Base-by-base conservation (phyloP, 2,888 invertebrate genomes). In the Bimastos eiseni region DNA sequence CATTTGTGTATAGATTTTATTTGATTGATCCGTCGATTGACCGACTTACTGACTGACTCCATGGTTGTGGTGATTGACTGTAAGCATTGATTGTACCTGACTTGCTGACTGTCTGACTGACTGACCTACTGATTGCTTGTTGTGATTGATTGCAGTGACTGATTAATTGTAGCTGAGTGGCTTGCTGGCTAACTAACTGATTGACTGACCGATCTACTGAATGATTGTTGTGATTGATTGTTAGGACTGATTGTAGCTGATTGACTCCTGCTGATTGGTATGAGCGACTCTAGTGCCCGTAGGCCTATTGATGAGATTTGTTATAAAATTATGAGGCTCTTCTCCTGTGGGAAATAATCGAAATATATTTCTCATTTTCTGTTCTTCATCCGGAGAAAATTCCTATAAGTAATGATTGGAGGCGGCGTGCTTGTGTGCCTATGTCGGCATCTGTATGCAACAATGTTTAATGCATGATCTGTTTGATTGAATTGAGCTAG, bases 401-500 rank as follows among this genome's bases (percentile, higher is more conserved):
- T 70, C n/a, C 8, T 30, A 30, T n/a, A n/a, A 70, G 70, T 70
- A 70, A 70, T 70, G 70, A 70, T 30, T 70, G n/a, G 30, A 2
- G 70, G 70, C n/a, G 49, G 49, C 21, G 21, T 6, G 41, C 8
- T 41, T 70, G n/a, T 70, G 70, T n/a, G 70, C 70, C 11, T 70
- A n/a, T 6, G 70, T 70, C 70, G 4, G 49, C 15, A 15, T 41
- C 70, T 70, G 70, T 70, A n/a, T 70, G 70, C 70, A 70, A 70
- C 70, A n/a, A 70, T 70, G 70, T 70, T 70, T 70, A 70, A 70
- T 70, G 70, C 70, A 70, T 70, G 70, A 70, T 30, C 70, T 70
- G 30, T n/a, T 70, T 70, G 70, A 70, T 70, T 70, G 30, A 70
- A 70, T 70, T 70, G 70, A 70, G 30, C 70, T n/a, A n/a, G 70